Evolutionary conservation across 2,113 vertebrate species (phyloP), one percentile per base, ranked within the genome.

Genomic region (Neodon shergylaensis): DNA sequence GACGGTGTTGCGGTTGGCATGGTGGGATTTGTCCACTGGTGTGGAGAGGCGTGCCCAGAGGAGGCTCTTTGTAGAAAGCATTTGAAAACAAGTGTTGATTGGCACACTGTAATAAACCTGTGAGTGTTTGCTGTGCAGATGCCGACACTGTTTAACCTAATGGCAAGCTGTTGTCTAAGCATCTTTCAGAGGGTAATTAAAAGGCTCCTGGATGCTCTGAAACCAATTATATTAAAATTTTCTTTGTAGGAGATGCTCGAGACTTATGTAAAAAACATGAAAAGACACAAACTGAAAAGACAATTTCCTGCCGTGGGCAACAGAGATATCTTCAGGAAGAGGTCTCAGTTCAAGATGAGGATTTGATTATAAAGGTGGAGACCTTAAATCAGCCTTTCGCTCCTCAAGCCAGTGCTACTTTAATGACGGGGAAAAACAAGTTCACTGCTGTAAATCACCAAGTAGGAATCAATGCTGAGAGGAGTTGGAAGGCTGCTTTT

Each of bases 391-490:
- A 49, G 68, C 94, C 88, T 92, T 90, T 92, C 83, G 96, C 66
- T 95, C 76, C 88, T 90, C 49, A 7, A 33, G 0, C 0, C 47
- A 79, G 2, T 11, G 47, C 3, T 86, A 39, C 89, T 97, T 97
- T 97, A 96, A 98, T 94, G 89, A 96, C 70, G 90, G 91, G 39
- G 63, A 94, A 94, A 94, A 58, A 95, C 97, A 96, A 74, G 39
- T 90, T 97, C 97, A 96, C 92, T 94, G 90, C 97, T 97, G 97
- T 97, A 98, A 70, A 47, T 77, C 97, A 97, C 97, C 97, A 94
- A 96, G 84, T 95, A 96, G 92, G 96, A 98, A 97, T 95, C 68
- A 87, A 7, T n/a, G 58, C 68, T 13, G 68, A 89, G 54, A 68
- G 21, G 52, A 11, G 42, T 42, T 65, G 44, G 74, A 65, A 79